phyloP scores from a whole-genome alignment of 1,140 invertebrate genomes.

The Battus philenor region DNA sequence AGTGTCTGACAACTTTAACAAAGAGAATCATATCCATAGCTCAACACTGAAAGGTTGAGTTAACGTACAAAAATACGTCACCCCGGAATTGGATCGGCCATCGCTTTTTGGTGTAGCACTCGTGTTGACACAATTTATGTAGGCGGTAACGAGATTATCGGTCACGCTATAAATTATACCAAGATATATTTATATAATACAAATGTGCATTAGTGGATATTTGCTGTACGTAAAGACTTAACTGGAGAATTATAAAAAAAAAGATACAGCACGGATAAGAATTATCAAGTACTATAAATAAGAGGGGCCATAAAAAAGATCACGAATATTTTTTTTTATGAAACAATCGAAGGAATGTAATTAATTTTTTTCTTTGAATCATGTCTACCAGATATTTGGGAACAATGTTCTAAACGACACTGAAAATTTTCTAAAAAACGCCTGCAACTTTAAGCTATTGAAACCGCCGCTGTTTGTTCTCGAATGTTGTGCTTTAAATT shows the following conservation, averaged over 20 bases:
- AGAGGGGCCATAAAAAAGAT: neutral
- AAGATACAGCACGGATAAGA: neutral
- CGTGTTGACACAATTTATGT: conserved; percentile 37
- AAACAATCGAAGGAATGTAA: too few relatives aligned
- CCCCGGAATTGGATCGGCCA: conserved; percentile 26
- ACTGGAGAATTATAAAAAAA: neutral
- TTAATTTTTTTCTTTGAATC: too few relatives aligned
- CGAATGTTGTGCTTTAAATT: neutral
- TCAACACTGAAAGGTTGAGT: too few relatives aligned
- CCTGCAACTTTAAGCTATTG: too few relatives aligned
- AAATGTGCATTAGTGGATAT: neutral
- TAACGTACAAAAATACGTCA: too few relatives aligned
- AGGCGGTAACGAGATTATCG: conserved; percentile 35
- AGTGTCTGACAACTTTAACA: too few relatives aligned
- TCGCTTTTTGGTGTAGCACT: conserved; percentile 20
- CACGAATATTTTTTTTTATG: neutral
- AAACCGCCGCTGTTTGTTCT: too few relatives aligned
- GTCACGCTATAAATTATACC: conserved; percentile 17
- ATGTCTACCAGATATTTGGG: neutral
- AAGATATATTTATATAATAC: neutral
- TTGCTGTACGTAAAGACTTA: too few relatives aligned
- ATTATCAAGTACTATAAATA: neutral
- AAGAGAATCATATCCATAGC: too few relatives aligned
- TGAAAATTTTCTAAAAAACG: neutral
- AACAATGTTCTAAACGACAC: neutral